phyloP scores from a whole-genome alignment of 1,140 invertebrate species.

The Belonocnema kinseyi region DNA sequence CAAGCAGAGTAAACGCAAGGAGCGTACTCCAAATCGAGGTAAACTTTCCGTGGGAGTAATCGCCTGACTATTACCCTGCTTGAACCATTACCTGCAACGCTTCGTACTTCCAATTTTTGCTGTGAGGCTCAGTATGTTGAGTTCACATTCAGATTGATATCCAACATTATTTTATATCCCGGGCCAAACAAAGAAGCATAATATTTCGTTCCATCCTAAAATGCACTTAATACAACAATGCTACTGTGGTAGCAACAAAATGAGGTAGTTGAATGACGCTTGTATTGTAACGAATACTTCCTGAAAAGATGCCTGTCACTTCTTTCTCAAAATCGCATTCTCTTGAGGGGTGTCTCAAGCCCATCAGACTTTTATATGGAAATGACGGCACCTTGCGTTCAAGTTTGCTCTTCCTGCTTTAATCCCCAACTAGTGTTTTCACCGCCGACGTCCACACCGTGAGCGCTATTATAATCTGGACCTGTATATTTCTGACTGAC shows the following conservation, averaged over 20 bases:
- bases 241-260: conserved; percentile 1
- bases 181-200: background rate
- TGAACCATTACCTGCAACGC: too few species aligned
- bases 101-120: too few species aligned
- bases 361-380: conserved; percentile 54
- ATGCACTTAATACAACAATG: conserved; percentile 22
- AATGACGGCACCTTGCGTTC: conserved; percentile 51
- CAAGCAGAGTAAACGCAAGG: too few species aligned
- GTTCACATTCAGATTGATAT: too few species aligned
- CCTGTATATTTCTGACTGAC: conserved; percentile 65
- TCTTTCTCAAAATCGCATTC: conserved; percentile 13
- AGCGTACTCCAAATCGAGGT: too few species aligned
- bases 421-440: conserved; percentile 50
- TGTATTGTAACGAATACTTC: background rate
- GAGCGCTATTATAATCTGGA: conserved; percentile 63
- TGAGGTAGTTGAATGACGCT: conserved; percentile 5
- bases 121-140: too few species aligned
- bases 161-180: too few species aligned
- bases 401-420: conserved; percentile 31
- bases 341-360: background rate
- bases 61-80: too few species aligned
- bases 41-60: too few species aligned
- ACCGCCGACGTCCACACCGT: conserved; percentile 39
- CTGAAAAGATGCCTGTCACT: conserved; percentile 1
- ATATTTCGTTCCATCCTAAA: conserved; percentile 2